Percentiles rank a stretch among this genome's conserved stretches.
These are phyloP conservation scores for Margaritifera margaritifera DNA, from an alignment of 2,888 invertebrate species.

Conservation along the genomic window DNA sequence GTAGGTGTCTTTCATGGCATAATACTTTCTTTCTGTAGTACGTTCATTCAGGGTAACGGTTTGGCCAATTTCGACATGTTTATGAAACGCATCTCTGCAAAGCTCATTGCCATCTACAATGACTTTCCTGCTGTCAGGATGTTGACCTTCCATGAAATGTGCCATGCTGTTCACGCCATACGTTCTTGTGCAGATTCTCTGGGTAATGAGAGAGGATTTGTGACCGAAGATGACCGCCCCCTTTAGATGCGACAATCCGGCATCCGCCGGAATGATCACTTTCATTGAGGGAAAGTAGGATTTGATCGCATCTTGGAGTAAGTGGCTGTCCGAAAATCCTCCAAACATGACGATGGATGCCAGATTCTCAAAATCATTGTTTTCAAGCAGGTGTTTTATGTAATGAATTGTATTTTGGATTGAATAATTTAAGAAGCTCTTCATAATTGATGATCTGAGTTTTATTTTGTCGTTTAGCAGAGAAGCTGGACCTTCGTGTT, in stretches of 20 bases:
- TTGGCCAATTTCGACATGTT: conserved; percentile 33
- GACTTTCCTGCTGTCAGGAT: conserved; percentile 27
- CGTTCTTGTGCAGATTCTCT: conserved; percentile 28
- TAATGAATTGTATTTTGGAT: conserved; percentile 30
- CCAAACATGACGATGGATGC: conserved; percentile 40
- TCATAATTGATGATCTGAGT: conserved; percentile 22
- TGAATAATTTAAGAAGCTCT: conserved; percentile 23
- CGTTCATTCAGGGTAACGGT: conserved; percentile 26
- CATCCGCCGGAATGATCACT: conserved; percentile 38
- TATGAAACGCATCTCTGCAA: conserved; percentile 31
- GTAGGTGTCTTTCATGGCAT: conserved; percentile 14
- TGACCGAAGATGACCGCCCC: conserved; percentile 45
- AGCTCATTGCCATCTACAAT: no score
- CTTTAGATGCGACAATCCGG: conserved; percentile 36
- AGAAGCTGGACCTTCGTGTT: conserved; percentile 7
- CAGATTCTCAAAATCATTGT: conserved; percentile 27
- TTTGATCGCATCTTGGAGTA: conserved; percentile 31
- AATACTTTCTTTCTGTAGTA: conserved; percentile 19
- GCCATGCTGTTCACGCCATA: conserved; percentile 29
- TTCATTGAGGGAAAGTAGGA: conserved; percentile 23
- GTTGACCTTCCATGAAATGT: conserved; percentile 20
- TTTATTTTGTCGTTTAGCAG: conserved; percentile 16
- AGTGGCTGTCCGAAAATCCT: conserved; percentile 38
- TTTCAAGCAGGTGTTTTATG: conserved; percentile 19
- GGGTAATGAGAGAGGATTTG: conserved; percentile 30